Evolutionary conservation across 2,888 invertebrate genomes (phyloP), one percentile per base, ranked within the genome.

Genomic region (Heliconius charithonia): DNA sequence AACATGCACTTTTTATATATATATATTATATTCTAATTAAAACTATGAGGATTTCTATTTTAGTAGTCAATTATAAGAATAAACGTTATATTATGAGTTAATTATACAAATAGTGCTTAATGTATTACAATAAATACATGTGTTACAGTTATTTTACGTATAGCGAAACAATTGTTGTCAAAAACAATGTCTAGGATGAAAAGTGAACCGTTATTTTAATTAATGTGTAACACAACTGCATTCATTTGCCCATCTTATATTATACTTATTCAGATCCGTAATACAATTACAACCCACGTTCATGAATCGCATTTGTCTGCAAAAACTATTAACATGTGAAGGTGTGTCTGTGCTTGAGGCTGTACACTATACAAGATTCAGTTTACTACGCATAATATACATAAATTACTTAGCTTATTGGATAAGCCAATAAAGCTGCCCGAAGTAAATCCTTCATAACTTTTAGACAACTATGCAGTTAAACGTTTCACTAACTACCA

Each of bases 321-420:
- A 79, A 81, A 82, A 84, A 81, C 77, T 75, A 81, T 82, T 83
- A 83, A 79, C 82, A 83, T 82, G 80, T 77, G 85, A 87, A 87
- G 88, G 87, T 81, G 88, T 86, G 89, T 84, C 85, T 84, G 75
- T 65, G 70, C 71, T 74, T 72, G 71, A 77, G 67, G 70, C 70
- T 76, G 69, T 79, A 76, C 69, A 41, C 29, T 72, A 59, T 73
- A 27, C 29, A 72, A 72, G 72, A 73, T 66, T 81, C 74, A 80
- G 69, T 65, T 67, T 70, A 75, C 67, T 74, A 76, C 41, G 63
- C 27, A 74, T 56, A 56, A 74, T 27, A 62, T 72, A 41, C 27
- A 62, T 62, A 73, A 63, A 74, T 41, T 74, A 63, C 22, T 41
- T 45, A 3, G 63, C 19, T 63, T 63, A 63, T 37, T 63, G n/a